Evolutionary conservation across 1,140 invertebrate genomes (phyloP), one percentile per base, ranked within the genome.

Genomic region (Brachionus rotundiformis): DNA sequence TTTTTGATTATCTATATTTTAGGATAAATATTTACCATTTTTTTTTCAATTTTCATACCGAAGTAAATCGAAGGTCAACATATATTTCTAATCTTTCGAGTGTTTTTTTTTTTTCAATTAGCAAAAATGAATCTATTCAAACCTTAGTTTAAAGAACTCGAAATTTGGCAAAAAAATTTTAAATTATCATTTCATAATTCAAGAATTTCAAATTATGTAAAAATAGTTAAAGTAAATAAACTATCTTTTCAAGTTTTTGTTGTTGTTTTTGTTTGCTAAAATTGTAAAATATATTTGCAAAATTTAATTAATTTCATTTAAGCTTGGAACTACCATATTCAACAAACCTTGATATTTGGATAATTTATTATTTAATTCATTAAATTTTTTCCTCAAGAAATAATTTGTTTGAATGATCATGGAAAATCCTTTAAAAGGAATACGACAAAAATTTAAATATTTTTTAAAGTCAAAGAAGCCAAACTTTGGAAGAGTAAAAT

Each of bases 161-260:
- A 23, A 23, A 63, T 10, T 29, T 1, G 6, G n/a, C n/a, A n/a
- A 63, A 63, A 63, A 63, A 63, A 29, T 39, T 33, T 36, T n/a
- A 68, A 68, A 68, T 68, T 68, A 68, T 68, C 63, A 68, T 68
- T 39, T 68, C 63, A 68, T 68, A 68, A 68, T 68, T 68, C 19
- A 68, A 68, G 5, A 68, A 68, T 31, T 68, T 68, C 4, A 33
- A 68, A 68, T 68, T 68, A 68, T 68, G 63, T 68, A 68, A 33
- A n/a, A 68, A 33, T 10, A 33, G 16, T 19, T 3, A n/a, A 68
- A 39, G 31, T 68, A 33, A 36, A 68, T 33, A 33, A 68, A 19
- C 31, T 36, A 33, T 63, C 61, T 33, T 63, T 63, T 33, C 25
- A 33, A 63, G 61, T 19, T 68, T 31, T 68, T 68, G 63, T 68